Conservation (phyloP, 2,888 invertebrate genomes). For the Anoplius nigerrimus region DNA sequence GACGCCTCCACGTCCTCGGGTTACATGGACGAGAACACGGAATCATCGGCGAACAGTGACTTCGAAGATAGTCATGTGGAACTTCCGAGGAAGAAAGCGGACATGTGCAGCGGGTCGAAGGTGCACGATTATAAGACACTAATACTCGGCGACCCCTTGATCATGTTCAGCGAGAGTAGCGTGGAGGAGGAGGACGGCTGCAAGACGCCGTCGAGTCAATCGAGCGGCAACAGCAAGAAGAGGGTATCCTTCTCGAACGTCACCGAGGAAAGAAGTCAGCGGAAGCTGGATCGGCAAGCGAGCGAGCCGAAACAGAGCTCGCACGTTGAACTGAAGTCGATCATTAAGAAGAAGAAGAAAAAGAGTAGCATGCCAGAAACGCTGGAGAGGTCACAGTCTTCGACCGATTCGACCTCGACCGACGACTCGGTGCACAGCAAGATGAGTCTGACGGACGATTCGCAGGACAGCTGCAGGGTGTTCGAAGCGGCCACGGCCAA, state of each 20-base stretch:
- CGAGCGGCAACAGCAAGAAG: conserved; percentile 36
- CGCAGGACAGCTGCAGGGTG: neutral
- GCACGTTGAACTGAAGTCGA: conserved; percentile 43
- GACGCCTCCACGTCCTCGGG: conserved; percentile 17
- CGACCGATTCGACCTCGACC: neutral
- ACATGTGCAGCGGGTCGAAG: neutral
- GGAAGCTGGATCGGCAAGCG: conserved; percentile 7
- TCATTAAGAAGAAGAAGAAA: conserved; percentile 52
- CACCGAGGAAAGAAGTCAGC: conserved; percentile 23
- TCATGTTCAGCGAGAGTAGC: neutral
- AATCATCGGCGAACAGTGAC: conserved; percentile 31
- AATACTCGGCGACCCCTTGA: conserved; percentile 48
- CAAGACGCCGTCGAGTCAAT: neutral
- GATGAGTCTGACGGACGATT: neutral
- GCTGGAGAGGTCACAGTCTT: neutral
- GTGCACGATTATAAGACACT: conserved; percentile 55
- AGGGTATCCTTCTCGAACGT: conserved; percentile 52
- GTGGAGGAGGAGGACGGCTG: conserved; percentile 15
- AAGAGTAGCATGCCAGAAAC: neutral
- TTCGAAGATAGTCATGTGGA: conserved; percentile 55
- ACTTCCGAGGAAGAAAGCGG: conserved; percentile 51
- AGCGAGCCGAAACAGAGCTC: conserved; percentile 21
- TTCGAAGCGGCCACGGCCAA: neutral
- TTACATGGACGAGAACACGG: conserved; percentile 12
- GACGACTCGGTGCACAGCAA: neutral